Evolutionary conservation across 2,888 invertebrate genomes (phyloP).

Genomic region (Apoderus coryli): DNA sequence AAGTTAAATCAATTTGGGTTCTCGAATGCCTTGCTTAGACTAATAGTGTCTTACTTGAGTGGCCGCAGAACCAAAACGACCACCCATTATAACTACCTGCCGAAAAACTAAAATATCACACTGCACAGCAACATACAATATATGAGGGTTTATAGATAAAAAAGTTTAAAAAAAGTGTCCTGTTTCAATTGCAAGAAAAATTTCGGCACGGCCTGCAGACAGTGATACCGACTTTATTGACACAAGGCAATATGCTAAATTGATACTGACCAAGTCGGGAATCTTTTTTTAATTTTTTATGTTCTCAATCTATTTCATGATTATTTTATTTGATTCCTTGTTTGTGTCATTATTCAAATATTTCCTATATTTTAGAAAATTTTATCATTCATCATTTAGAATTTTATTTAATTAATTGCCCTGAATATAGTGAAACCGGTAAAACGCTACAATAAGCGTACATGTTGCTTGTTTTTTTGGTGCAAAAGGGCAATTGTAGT

Average conservation of each 20-base stretch:
- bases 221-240: constrained; percentile 4
- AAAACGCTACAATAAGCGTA: constrained; percentile 1
- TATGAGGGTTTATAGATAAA: constrained; percentile 3
- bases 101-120: neutral
- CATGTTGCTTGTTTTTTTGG: constrained; percentile 5
- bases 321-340: constrained; percentile 6
- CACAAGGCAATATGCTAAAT: constrained; percentile 1
- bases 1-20: too few relatives aligned
- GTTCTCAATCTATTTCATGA: constrained; percentile 1
- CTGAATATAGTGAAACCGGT: neutral
- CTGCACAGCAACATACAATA: constrained; percentile 3
- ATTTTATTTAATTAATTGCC: constrained; percentile 4
- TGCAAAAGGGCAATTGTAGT: constrained; percentile 4
- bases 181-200: constrained; percentile 4
- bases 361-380: constrained; percentile 4
- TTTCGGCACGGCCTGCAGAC: neutral
- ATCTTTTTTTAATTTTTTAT: constrained; percentile 2
- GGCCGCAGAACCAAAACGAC: too few relatives aligned
- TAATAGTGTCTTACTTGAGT: too few relatives aligned
- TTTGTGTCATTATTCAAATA: constrained; percentile 1
- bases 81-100: too few relatives aligned
- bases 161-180: constrained; percentile 2
- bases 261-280: constrained; percentile 1
- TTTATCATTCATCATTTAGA: constrained; percentile 2
- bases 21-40: too few relatives aligned